Base-by-base conservation (phyloP, 1,140 invertebrate species). In the Drosophila rufa region DNA sequence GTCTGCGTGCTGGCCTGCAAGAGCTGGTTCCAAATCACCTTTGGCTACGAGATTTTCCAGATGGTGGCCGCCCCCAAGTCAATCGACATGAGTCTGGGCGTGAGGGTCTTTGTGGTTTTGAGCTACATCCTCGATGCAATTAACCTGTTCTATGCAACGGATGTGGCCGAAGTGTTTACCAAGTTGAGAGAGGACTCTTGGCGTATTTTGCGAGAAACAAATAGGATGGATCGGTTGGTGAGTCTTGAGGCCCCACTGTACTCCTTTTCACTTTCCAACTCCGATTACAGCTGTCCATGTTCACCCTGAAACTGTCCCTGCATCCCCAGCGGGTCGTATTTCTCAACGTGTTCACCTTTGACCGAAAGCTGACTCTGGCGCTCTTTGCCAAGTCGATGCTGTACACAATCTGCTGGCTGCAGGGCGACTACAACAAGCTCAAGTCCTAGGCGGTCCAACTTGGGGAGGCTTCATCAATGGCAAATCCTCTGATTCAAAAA, bases 331-430 rank as follows among this genome's bases (percentile, higher is more conserved):
- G 66, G 15, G 55, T 79, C 27, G 38, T 58, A 27, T 73, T 79
- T 47, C 75, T 79, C 30, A 79, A 79, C 51, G 55, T 55, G 12
- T 64, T 79, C 48, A 56, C 55, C 43, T 65, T 79, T 33, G 75
- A 79, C 77, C 59, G 76, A 42, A 62, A 64, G 33, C 43, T 79
- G 55, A 79, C 75, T 42, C 67, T 79, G 22, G 19, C 51, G 11
- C 59, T 79, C 22, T 30, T 79, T 27, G 53, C 75, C 60, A 79
- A 79, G 43, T 43, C 66, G 22, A 46, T 78, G 46, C 14, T 79
- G 53, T 79, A 43, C 58, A 65, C 76, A 64, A 65, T 79, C 33
- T 79, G 76, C 46, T 79, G 76, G 75, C 47, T 79, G 40, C 76
- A 79, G 22, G 55, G 25, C 59, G 76, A 79, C 47, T 79, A 79